A percentile compares a stretch with the other conserved stretches of the same genome.
phyloP scores from a whole-genome alignment of 2,113 vertebrate genomes.

The Hippoglossus stenolepis region DNA sequence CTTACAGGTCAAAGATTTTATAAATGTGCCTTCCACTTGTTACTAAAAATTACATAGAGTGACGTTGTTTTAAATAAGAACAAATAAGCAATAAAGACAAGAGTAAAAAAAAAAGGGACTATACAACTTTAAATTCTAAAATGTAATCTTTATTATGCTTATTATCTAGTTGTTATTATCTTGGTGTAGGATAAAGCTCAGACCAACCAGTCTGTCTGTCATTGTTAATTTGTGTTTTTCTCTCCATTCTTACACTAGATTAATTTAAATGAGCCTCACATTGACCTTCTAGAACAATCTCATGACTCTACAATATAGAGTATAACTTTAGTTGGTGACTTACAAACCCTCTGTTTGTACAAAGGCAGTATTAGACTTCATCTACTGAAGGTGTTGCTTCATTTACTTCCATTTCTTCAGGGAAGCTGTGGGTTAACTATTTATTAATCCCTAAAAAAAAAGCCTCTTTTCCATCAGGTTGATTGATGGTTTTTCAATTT shows the following conservation, averaged over 20 bases:
- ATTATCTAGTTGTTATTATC: too few relatives aligned
- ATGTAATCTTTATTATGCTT: too few relatives aligned
- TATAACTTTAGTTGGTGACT: background rate
- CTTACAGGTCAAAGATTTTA: background rate
- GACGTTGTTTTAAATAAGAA: background rate
- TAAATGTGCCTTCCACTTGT: background rate
- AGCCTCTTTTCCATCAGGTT: background rate
- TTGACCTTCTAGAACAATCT: background rate
- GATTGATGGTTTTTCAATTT: background rate
- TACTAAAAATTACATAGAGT: background rate
- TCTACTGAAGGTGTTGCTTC: background rate
- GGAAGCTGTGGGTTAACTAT: background rate
- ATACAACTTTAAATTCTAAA: too few relatives aligned
- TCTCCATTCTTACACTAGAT: too few relatives aligned
- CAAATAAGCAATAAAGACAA: background rate
- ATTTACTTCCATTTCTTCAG: background rate
- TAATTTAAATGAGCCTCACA: background rate
- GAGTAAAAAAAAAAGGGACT: too few relatives aligned
- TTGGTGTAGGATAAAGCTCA: too few relatives aligned
- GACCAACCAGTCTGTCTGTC: too few relatives aligned
- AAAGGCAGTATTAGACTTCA: background rate
- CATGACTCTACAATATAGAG: background rate
- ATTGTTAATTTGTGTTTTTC: too few relatives aligned
- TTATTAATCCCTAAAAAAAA: background rate
- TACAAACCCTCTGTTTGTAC: background rate